Percentiles rank a stretch among this genome's conserved stretches.
phyloP scores from a whole-genome alignment of 2,113 vertebrate species.

The Corynorhinus townsendii region DNA sequence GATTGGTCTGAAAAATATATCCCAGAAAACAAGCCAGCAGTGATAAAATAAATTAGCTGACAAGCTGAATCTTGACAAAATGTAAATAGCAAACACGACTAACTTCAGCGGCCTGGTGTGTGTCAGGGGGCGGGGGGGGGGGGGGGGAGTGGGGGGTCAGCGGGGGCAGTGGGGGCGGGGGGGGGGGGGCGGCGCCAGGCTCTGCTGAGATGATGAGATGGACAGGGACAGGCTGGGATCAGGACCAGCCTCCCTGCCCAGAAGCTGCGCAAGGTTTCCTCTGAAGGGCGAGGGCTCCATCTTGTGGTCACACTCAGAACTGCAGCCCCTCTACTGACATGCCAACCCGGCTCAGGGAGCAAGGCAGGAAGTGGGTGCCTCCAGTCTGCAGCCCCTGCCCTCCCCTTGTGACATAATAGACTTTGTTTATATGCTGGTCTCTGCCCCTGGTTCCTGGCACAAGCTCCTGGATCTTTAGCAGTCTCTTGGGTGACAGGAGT shows the following conservation, averaged over 20 bases:
- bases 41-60: neutral
- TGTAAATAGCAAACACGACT: neutral
- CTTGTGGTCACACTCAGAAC: constrained; percentile 74
- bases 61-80: too few relatives aligned
- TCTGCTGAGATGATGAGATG: accelerated
- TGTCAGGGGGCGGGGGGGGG: too few relatives aligned
- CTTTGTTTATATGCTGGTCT: neutral
- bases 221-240: accelerated
- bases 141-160: too few relatives aligned
- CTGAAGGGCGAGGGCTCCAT: constrained; percentile 69
- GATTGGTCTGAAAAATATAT: neutral
- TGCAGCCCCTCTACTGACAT: constrained; percentile 1
- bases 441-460: neutral
- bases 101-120: accelerated
- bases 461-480: neutral
- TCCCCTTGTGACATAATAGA: neutral
- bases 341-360: accelerated
- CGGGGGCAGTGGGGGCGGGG: too few relatives aligned
- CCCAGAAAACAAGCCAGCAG: neutral
- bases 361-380: neutral
- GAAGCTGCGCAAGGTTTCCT: neutral
- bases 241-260: neutral
- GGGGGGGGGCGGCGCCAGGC: accelerated
- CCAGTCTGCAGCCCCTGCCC: neutral
- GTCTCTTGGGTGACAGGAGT: neutral